These are phyloP conservation scores for Sebastes aleutianus DNA, from an alignment of 2,797 vertebrate species.

Conservation along the genomic window DNA sequence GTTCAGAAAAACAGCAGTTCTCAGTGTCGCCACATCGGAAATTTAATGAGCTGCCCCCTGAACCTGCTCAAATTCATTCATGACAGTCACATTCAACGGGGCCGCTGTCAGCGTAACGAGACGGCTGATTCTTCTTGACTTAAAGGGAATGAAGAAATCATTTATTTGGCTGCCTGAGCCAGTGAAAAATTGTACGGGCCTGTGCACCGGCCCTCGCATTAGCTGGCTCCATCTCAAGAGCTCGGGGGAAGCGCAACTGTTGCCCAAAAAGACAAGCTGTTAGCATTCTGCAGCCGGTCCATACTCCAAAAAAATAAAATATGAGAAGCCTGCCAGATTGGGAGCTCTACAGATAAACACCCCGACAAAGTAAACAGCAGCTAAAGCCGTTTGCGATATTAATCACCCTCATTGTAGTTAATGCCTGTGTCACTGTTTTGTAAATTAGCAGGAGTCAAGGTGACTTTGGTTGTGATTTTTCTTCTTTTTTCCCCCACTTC, in stretches of 20 bases:
- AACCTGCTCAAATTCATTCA: conserved; percentile 57
- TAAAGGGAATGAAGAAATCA: conserved; percentile 32
- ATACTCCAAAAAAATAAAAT: conserved; percentile 26
- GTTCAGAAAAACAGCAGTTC: conserved; percentile 27
- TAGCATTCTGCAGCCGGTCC: conserved; percentile 21
- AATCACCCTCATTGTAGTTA: conserved; percentile 51
- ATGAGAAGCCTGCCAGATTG: conserved; percentile 36
- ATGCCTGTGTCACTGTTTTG: conserved; percentile 43
- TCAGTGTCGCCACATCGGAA: conserved; percentile 29
- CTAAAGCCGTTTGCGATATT: conserved; percentile 48
- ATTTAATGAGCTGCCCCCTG: conserved; percentile 69
- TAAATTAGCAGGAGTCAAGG: conserved; percentile 66
- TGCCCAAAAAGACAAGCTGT: conserved; percentile 45
- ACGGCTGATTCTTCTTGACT: conserved; percentile 33
- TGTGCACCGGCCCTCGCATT: not conserved
- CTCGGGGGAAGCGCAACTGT: conserved; percentile 21
- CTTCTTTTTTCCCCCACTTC: conserved; percentile 10
- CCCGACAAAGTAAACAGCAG: conserved; percentile 52
- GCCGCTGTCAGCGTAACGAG: conserved; percentile 47
- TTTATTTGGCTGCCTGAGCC: conserved; percentile 34
- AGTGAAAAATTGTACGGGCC: conserved; percentile 4
- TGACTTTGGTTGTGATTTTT: conserved; percentile 69
- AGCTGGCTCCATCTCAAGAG: conserved; percentile 47
- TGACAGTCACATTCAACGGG: conserved; percentile 37
- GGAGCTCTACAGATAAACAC: conserved; percentile 43